Base-by-base conservation (phyloP, 2,113 vertebrate genomes). In the Nothocercus nigrocapillus region DNA sequence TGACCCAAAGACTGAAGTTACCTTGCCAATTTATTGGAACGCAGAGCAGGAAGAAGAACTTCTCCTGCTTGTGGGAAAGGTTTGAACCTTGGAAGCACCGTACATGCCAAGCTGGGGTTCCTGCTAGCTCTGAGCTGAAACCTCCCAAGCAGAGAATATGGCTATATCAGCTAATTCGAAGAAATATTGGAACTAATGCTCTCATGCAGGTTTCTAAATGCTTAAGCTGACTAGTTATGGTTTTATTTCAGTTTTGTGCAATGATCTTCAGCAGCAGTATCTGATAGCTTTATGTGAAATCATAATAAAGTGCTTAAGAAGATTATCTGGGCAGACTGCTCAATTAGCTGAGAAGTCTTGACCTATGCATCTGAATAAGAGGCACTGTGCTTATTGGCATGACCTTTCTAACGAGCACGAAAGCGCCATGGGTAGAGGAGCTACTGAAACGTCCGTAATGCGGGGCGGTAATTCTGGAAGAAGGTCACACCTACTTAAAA, bases 301-400 rank as follows among this genome's bases (percentile, higher is more conserved):
- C 80, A 62, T 77, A 95, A 79, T 73, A 72, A 96, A 94, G 90
- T 95, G 89, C 95, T 94, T 64, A 85, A 93, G 93, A 88, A 96
- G 79, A 77, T 97, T 95, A 97, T 83, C 94, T 83, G 79, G 95
- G 83, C 34, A 2, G 87, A 91, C 82, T 24, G n/a, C 82, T 97
- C 96, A 96, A 64, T 97, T 97, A 97, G 76, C 91, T 96, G 91
- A 95, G 89, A 89, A 19, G 22, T 94, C 97, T 92, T 97, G 94
- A 97, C 96, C 96, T 97, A 93, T 97, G 97, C 95, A 95, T 96
- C 93, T 96, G 97, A 97, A 96, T 97, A 92, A 94, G 90, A 89
- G 72, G 54, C 76, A 68, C 54, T 64, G 75, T 68, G 38, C 88
- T 97, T 95, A 95, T 91, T 94, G 85, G 79, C 8, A 7, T 70